Evolutionary conservation across 2,797 vertebrate species (phyloP), one percentile per base, ranked within the genome.

Genomic region (Fistularia commersonii): DNA sequence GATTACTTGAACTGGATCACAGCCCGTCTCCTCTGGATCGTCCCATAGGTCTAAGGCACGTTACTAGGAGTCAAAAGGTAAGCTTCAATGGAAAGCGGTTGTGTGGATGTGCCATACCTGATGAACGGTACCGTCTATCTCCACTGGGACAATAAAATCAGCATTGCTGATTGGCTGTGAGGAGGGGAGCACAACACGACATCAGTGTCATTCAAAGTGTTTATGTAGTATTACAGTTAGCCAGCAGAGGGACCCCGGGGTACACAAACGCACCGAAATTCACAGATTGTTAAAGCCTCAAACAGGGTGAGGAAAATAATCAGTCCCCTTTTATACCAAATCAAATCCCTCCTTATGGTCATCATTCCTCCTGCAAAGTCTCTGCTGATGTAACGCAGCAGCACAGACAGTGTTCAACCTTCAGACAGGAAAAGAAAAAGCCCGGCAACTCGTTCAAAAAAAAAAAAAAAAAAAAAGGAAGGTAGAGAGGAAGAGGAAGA

Each of bases 1-100:
- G 97, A 97, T 99, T 99, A 99, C 97, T 99, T 99, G 97, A 99
- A 98, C 88, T 81, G 83, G 92, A 93, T 90, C 82, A 90, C 89
- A 85, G 89, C 90, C 83, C 50, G 12, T 74, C 48, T 67, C 69
- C 46, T 55, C 54, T 32, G 47, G 59, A 39, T 64, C 60, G 39
- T 61, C 59, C 23, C 46, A 54, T 3, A 8, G 7, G 15, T 51
- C 32, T 36, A 14, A 6, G 3, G 6, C 48, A 14, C 9, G 49
- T 31, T 15, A 3, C 1, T n/a, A 15, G 13, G 14, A 11, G 23
- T 14, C 51, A 46, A 41, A 39, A 10, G 4, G 6, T 15, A n/a
- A 33, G 34, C 34, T 23, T 41, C 9, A 6, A 8, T 37, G 23
- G n/a, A n/a, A n/a, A n/a, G n/a, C n/a, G n/a, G n/a, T n/a, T n/a